Percentiles rank a stretch among this genome's conserved stretches.
phyloP scores from a whole-genome alignment of 2,888 invertebrate genomes.

The Gortyna flavago region DNA sequence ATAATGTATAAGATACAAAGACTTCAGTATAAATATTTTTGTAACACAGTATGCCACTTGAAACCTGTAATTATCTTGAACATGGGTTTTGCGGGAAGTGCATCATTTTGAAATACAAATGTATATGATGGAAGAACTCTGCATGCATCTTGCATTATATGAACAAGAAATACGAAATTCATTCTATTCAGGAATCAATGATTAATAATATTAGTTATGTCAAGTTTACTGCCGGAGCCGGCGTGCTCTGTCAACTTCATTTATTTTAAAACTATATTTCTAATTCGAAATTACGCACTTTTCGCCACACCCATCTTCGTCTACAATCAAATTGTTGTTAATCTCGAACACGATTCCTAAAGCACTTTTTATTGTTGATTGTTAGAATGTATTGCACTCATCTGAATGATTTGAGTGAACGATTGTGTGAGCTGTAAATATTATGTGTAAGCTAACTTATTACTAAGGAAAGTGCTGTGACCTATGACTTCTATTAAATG shows the following conservation, averaged over 20 bases:
- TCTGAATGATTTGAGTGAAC: slow-evolving; percentile 75
- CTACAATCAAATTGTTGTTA: slow-evolving; percentile 65
- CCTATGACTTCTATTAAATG: slow-evolving; percentile 78
- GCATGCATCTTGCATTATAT: neutral
- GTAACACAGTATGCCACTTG: slow-evolving; percentile 77
- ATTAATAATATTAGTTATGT: neutral
- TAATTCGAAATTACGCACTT: slow-evolving; percentile 15
- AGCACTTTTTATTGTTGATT: slow-evolving; percentile 84
- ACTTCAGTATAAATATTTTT: slow-evolving; percentile 88
- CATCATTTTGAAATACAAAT: slow-evolving; percentile 29
- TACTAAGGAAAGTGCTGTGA: slow-evolving; percentile 85
- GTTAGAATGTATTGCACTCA: slow-evolving; percentile 83
- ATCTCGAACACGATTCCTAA: slow-evolving; percentile 74
- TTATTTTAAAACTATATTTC: neutral
- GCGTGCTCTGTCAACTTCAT: neutral
- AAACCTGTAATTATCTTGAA: slow-evolving; percentile 61
- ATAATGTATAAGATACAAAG: slow-evolving; percentile 87
- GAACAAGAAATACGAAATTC: neutral
- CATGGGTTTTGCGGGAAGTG: slow-evolving; percentile 61
- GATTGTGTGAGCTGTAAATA: slow-evolving; percentile 83
- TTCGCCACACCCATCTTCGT: slow-evolving; percentile 23
- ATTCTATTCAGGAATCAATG: neutral
- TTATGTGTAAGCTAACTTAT: slow-evolving; percentile 74
- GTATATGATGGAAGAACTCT: neutral
- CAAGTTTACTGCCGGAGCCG: neutral